Conservation (phyloP, 2,113 vertebrate species). For the Vulpes lagopus region DNA sequence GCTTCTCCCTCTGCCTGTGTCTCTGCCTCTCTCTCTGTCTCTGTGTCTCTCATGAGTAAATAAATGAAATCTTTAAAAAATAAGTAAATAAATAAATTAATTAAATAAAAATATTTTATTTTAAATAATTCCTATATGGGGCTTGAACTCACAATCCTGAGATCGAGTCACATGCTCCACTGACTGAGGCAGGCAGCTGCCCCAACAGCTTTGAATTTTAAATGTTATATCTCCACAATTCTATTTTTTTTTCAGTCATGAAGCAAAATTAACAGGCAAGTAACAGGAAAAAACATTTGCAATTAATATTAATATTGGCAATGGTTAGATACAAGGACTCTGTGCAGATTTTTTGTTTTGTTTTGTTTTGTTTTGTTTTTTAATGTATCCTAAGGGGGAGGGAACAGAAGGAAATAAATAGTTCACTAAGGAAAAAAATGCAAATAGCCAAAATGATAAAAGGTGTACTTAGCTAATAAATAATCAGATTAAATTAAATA, state of each 20-base stretch:
- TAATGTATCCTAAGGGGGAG: not conserved
- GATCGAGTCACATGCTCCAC: not conserved
- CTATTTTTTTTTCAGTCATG: not conserved
- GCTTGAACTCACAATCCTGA: not conserved
- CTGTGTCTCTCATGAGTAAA: no score
- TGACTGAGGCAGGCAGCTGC: not conserved
- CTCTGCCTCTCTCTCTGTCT: no score
- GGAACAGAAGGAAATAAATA: slow-evolving; percentile 30
- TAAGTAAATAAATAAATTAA: no score
- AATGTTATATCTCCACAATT: not conserved
- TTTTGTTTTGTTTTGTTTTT: not conserved
- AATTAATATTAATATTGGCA: not conserved
- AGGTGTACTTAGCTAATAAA: not conserved
- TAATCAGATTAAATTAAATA: slow-evolving; percentile 47
- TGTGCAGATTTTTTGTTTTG: not conserved
- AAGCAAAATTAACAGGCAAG: slow-evolving; percentile 29
- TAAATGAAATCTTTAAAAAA: no score
- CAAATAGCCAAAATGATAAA: not conserved
- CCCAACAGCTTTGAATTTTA: not conserved
- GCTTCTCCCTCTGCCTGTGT: no score
- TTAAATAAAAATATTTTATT: not conserved
- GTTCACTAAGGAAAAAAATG: not conserved
- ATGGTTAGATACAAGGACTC: slow-evolving; percentile 1
- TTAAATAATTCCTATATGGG: not conserved
- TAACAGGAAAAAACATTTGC: not conserved